Base-by-base conservation (phyloP, 2,113 vertebrate species). In the Turdus rufiventris region DNA sequence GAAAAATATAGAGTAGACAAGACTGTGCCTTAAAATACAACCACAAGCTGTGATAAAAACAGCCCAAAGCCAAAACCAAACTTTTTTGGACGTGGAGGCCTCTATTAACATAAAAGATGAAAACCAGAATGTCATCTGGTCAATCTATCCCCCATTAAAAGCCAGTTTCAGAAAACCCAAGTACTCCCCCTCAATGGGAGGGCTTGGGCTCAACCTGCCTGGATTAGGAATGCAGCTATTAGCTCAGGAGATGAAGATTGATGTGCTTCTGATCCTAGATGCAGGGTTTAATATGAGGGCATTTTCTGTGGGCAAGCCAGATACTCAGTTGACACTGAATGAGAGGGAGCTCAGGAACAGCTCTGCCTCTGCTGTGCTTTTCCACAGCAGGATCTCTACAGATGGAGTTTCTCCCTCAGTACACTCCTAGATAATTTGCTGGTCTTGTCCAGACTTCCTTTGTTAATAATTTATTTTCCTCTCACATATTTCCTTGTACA, bases 111-210 rank as follows among this genome's bases (percentile, higher is more conserved):
- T 12, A 29, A 81, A 42, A 96, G 94, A 97, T 93, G 91, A 95
- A 93, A 97, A 93, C 68, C 94, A 97, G 90, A 96, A 95, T 88
- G 68, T 96, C 25, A 28, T 96, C 80, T 82, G 94, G 75, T 82
- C 70, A 78, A 63, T 93, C 54, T 92, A 95, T 88, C 74, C 43
- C 58, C 42, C 53, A 91, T 94, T 97, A 97, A 96, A 97, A 92
- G 45, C 34, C 84, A 95, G 33, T 91, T 92, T 86, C 76, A 94
- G 83, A 62, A 96, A 97, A 94, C 18, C 58, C 36, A 94, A 84
- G 57, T 66, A 91, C 72, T 93, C 74, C 65, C 62, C 89, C 74
- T 71, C 8, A 68, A 78, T 86, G 89, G 73, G 96, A 96, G 77
- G 92, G 95, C 60, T 92, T 89, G 74, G 48, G 47, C 54, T 92